Conservation (phyloP, 2,888 invertebrate species). For the Polyploca ridens region DNA sequence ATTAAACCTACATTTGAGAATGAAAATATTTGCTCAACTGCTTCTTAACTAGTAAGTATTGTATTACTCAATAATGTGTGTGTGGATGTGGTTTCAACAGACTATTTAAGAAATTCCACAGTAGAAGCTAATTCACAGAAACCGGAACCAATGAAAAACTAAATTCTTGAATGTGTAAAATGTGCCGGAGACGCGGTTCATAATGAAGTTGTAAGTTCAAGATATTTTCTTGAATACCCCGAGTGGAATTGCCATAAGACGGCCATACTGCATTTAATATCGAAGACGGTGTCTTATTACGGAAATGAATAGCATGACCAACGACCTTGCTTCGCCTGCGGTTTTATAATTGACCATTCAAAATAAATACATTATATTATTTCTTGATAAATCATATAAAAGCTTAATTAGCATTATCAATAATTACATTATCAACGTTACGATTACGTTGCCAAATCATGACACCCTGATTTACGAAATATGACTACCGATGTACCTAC, state of each 20-base stretch:
- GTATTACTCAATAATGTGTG: neutral
- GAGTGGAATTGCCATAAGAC: conserved; percentile 21
- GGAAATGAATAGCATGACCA: conserved; percentile 66
- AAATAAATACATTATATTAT: conserved; percentile 16
- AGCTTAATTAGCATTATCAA: neutral
- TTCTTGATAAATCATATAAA: neutral
- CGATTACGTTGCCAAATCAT: neutral
- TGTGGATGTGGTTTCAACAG: neutral
- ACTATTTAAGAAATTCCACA: too few species aligned
- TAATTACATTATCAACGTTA: neutral
- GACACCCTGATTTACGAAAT: too few species aligned
- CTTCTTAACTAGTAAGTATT: conserved; percentile 25
- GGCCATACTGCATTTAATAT: conserved; percentile 45
- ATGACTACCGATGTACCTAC: too few species aligned
- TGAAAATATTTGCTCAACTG: conserved; percentile 40
- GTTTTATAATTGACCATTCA: conserved; percentile 45
- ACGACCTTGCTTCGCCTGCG: conserved; percentile 61
- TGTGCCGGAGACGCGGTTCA: neutral
- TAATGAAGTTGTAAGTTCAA: conserved; percentile 26
- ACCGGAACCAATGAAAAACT: neutral
- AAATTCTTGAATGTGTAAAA: neutral
- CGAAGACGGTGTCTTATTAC: conserved; percentile 56
- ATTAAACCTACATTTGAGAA: conserved; percentile 33
- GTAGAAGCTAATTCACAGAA: too few species aligned
- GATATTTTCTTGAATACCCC: conserved; percentile 18